phyloP scores from a whole-genome alignment of 2,888 invertebrate genomes.

The Bombylius discolor region DNA sequence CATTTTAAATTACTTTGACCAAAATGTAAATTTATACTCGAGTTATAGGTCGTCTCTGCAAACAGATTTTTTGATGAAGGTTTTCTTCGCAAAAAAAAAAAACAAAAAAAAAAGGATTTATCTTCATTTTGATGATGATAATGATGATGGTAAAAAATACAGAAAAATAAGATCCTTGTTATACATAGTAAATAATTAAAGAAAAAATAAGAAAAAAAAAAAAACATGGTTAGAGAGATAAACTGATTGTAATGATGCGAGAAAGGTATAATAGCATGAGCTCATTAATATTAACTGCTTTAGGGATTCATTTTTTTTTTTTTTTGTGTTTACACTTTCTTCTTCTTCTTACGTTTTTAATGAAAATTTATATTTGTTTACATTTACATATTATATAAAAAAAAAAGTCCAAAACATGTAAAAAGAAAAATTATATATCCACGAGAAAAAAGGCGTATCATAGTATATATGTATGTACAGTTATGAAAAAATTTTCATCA shows the following conservation, averaged over 20 bases:
- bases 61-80: conserved; percentile 8
- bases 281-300: neutral
- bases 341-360: too few relatives aligned
- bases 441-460: too few relatives aligned
- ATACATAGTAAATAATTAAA: neutral
- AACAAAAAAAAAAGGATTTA: neutral
- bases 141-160: neutral
- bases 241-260: neutral
- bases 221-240: neutral
- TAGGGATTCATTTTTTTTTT: neutral
- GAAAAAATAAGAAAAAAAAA: neutral
- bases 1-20: neutral
- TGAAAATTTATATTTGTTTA: too few relatives aligned
- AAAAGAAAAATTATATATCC: too few relatives aligned
- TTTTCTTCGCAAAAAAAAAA: neutral
- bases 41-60: conserved; percentile 3
- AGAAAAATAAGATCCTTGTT: neutral
- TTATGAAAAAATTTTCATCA: too few relatives aligned
- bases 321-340: neutral
- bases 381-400: too few relatives aligned
- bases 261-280: neutral
- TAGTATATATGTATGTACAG: too few relatives aligned
- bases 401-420: too few relatives aligned
- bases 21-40: conserved; percentile 8
- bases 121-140: neutral